phyloP scores from a whole-genome alignment of 2,797 vertebrate genomes.

The Mastacembelus armatus region DNA sequence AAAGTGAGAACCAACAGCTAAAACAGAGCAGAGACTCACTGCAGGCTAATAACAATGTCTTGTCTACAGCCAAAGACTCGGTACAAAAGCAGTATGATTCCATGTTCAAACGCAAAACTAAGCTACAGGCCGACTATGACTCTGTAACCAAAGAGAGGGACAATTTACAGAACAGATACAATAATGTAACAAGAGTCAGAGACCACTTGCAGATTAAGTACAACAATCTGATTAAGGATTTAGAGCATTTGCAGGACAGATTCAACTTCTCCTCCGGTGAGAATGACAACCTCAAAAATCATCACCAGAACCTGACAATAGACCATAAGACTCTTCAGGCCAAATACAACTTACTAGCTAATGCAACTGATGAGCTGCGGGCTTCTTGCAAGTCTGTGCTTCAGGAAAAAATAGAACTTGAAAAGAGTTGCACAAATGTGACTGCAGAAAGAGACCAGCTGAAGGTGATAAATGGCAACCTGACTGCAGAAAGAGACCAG shows the following conservation, averaged over 20 bases:
- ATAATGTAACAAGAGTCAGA: slow-evolving; percentile 55
- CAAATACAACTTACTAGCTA: slow-evolving; percentile 1
- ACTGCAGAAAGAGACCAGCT: slow-evolving; percentile 39
- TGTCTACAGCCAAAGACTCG: slow-evolving; percentile 10
- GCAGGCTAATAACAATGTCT: neutral
- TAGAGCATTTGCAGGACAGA: slow-evolving; percentile 55
- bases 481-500: slow-evolving; percentile 56
- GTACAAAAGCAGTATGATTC: slow-evolving; percentile 17
- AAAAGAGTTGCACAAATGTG: slow-evolving; percentile 8
- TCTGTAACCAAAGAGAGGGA: slow-evolving; percentile 49
- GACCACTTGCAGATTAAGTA: slow-evolving; percentile 55
- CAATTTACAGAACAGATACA: slow-evolving; percentile 65
- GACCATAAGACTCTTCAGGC: slow-evolving; percentile 37
- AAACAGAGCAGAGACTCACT: slow-evolving; percentile 17
- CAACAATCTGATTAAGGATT: slow-evolving; percentile 38
- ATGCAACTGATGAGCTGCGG: slow-evolving; percentile 22
- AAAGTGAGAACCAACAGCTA: slow-evolving; percentile 27
- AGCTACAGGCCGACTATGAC: slow-evolving; percentile 19
- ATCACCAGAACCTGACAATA: slow-evolving; percentile 51
- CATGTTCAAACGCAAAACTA: slow-evolving; percentile 17
- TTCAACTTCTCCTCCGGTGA: slow-evolving; percentile 46
- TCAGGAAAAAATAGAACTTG: slow-evolving; percentile 40
- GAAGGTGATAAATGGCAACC: slow-evolving; percentile 24
- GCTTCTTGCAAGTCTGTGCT: neutral
- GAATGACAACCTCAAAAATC: slow-evolving; percentile 48